Base-by-base conservation (phyloP, 2,113 vertebrate genomes). In the Eurystomus gularis region DNA sequence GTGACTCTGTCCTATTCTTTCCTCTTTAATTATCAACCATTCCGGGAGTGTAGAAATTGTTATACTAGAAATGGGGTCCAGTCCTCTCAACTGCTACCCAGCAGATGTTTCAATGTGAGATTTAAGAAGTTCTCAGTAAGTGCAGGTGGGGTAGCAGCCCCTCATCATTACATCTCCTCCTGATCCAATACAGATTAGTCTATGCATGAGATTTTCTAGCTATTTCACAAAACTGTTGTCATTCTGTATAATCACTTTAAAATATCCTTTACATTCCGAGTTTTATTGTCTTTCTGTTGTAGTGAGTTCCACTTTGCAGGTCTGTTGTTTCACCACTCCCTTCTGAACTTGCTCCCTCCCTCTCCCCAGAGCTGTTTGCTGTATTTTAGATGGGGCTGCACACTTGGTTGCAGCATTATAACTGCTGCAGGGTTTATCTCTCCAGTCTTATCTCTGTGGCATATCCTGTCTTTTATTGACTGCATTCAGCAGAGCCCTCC, bases 381-480 rank as follows among this genome's bases (percentile, higher is more conserved):
- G 33, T 71, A 23, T 57, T 88, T 92, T 7, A 60, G 46, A 60
- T 39, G 17, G 60, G 24, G 11, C 64, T 40, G 80, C 42, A 52
- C 24, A 21, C 7, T 78, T 76, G 25, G 17, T 54, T 90, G 25
- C 39, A 75, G 51, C 68, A 65, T 40, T 44, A 12, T 65, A 82
- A 60, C 62, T 85, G 85, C 70, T 61, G 37, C 58, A 85, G 75
- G 31, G 39, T 65, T 95, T 91, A 91, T 93, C 78, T 28, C 24
- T 33, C 48, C 33, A 9, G 66, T 42, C 86, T 96, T 93, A 96
- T 95, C 94, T 95, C 65, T 72, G 57, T 2, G 4, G 61, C 35
- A 28, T 54, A 86, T 89, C 77, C 86, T 92, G 86, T 68, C 57
- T 57, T 91, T 82, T 82, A 93, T 58, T 90, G 87, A 96, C 85